These are phyloP conservation scores for Rhipidura dahli DNA, from an alignment of 2,113 vertebrate genomes.

Conservation along the genomic window DNA sequence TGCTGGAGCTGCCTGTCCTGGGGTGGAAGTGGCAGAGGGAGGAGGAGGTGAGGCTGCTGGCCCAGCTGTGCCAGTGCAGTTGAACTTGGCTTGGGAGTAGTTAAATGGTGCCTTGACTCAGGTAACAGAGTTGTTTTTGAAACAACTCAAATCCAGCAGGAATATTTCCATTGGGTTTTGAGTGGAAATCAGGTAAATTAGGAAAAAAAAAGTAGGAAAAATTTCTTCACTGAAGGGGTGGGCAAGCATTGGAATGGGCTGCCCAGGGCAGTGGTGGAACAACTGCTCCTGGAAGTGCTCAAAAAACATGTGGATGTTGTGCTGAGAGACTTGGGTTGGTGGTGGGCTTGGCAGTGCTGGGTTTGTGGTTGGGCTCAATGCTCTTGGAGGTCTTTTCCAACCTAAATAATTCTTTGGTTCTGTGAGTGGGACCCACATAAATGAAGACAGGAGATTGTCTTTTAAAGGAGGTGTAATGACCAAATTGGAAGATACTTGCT, in stretches of 20 bases:
- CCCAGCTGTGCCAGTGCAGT: accelerated
- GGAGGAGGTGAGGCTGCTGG: neutral
- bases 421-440: neutral
- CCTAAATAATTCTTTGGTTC: neutral
- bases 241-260: accelerated
- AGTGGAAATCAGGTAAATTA: neutral
- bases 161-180: neutral
- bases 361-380: neutral
- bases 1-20: neutral
- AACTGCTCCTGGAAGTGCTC: neutral
- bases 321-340: neutral
- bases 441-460: neutral
- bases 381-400: neutral
- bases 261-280: neutral
- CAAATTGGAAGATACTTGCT: neutral
- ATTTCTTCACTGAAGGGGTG: neutral
- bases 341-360: neutral
- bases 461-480: neutral
- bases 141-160: neutral
- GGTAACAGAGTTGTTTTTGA: neutral
- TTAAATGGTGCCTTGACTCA: neutral
- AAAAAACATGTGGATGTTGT: neutral
- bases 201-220: neutral
- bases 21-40: neutral
- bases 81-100: neutral